Base-by-base conservation (phyloP, 1,140 invertebrate species). In the Pinna nobilis region DNA sequence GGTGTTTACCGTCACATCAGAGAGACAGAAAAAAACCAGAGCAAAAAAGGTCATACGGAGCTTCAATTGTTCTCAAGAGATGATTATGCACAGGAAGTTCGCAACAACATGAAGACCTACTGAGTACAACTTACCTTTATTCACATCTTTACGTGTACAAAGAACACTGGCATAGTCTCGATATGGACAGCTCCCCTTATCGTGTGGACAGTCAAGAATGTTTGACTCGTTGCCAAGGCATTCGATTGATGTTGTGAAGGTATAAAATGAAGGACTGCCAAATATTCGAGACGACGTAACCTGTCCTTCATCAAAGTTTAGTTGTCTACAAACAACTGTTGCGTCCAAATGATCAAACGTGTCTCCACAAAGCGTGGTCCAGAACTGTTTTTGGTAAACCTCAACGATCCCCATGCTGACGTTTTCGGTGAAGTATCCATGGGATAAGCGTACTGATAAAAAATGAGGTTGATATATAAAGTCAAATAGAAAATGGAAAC, bases 281-380 rank as follows among this genome's bases (percentile, higher is more conserved):
- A 81, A 81, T 44, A 33, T 57, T 47, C 74, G 76, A 33, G 79
- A 61, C 15, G 73, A 70, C 3, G 83, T 67, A 23, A 76, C 50
- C 30, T 75, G 76, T 28, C 68, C 72, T 47, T 78, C 39, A 3
- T 39, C 49, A 69, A 80, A 86, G 91, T 86, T 86, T 5, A 88
- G 68, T 63, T 86, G 82, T 37, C 57, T 61, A 64, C 87, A 88
- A 1, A 83, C 80, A 32, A 87, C 81, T 11, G 44, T 44, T 11
- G 84, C 86, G 35, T 84, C 81, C 0, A 20, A 59, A 3, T 75
- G 41, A 55, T 81, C 82, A 76, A 87, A 87, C 9, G 69, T 57
- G 47, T 83, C 73, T 3, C 71, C 78, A 69, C 85, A 88, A 13
- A 85, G 74, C 4, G 75, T 82, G 9, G 77, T 78, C 86, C 85